phyloP scores from a whole-genome alignment of 2,113 vertebrate species.

The Merops nubicus region DNA sequence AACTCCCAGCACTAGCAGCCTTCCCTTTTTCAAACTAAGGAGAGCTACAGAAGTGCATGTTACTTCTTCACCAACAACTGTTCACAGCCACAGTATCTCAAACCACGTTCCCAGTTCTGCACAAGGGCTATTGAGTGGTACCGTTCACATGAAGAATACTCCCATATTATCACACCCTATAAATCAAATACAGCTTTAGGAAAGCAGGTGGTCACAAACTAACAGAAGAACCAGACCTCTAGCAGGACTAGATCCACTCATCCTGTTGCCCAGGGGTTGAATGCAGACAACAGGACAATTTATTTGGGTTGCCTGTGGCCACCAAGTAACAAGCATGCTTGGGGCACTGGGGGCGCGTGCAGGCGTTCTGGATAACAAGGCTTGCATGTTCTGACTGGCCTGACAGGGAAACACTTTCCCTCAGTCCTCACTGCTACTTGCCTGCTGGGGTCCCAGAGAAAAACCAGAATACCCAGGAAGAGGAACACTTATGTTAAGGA shows the following conservation, averaged over 20 bases:
- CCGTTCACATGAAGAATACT: neutral
- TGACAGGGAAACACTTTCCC: neutral
- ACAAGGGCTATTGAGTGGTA: neutral
- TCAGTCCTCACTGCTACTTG: neutral
- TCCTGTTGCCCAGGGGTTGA: neutral
- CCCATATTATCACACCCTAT: neutral
- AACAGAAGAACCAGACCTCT: slow-evolving; percentile 20
- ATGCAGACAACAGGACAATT: neutral
- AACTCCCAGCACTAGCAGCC: neutral
- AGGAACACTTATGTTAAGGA: neutral
- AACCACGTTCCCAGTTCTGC: neutral
- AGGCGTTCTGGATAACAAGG: neutral
- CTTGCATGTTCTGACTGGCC: neutral
- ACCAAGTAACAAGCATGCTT: neutral
- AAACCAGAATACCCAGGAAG: neutral
- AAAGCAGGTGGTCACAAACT: slow-evolving; percentile 25
- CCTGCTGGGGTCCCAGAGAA: neutral
- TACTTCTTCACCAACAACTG: neutral
- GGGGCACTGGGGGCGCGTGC: neutral
- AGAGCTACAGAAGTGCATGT: neutral
- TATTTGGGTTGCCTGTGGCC: neutral
- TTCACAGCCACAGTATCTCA: neutral
- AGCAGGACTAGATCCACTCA: neutral
- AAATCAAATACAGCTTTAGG: slow-evolving; percentile 30
- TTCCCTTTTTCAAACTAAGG: neutral